Evolutionary conservation across 2,797 vertebrate species (phyloP).

Genomic region (Neoniphon sammara): DNA sequence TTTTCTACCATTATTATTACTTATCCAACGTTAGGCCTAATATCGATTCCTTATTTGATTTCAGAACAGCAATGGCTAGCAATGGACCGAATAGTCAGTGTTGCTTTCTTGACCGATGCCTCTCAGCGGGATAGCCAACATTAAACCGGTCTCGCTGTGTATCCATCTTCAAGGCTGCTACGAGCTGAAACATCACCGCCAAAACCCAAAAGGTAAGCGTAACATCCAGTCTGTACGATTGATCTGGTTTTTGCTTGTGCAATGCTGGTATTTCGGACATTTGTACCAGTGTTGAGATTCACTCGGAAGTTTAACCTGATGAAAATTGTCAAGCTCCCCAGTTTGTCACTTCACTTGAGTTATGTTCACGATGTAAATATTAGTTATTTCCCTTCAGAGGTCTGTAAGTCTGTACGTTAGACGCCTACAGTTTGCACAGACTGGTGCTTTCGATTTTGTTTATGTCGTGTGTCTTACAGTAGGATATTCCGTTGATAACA

Average conservation of each 20-base stretch:
- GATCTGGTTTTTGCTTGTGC: not conserved
- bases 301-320: no score
- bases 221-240: not conserved
- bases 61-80: constrained; percentile 7
- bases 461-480: no score
- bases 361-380: no score
- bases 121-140: constrained; percentile 19
- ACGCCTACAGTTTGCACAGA: no score
- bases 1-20: not conserved
- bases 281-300: not conserved
- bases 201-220: constrained; percentile 14
- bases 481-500: no score
- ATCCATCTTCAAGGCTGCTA: not conserved
- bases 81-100: not conserved
- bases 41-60: not conserved
- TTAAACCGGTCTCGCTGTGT: not conserved
- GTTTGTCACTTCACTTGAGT: no score
- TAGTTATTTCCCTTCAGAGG: no score
- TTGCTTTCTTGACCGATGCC: not conserved
- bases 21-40: no score
- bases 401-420: no score
- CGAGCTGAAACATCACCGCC: not conserved
- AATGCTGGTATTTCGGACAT: not conserved
- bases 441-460: no score
- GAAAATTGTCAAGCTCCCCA: no score